Base-by-base conservation (phyloP, 1,140 invertebrate species). In the Ips nitidus region DNA sequence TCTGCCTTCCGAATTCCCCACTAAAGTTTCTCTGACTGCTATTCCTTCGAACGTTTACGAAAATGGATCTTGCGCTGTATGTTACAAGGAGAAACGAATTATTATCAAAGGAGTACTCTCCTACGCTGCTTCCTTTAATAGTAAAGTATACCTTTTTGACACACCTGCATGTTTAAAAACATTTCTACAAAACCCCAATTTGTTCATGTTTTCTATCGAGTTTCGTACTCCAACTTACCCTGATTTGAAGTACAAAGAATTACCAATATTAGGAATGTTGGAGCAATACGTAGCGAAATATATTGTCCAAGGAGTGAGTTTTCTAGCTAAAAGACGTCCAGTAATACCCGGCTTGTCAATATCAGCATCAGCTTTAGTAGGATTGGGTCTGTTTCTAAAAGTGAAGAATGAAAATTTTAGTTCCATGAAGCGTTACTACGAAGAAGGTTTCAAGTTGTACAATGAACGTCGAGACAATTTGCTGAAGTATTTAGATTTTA, bases 1-100 rank as follows among this genome's bases (percentile, higher is more conserved):
- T 2, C 72, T 88, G n/a, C 85, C 85, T 0, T 75, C 71, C n/a
- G 59, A 84, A 71, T 76, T 84, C 38, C 84, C 86, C 1, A 77
- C 77, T 41, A 59, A 76, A 43, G 71, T 83, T 1, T 75, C 80
- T 52, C 74, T 84, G 2, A 77, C 80, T 61, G 77, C 79, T 36
- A 69, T 80, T 2, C 78, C 84, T 43, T 71, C 75, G 58, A 71
- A 70, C 72, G 78, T 55, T 39, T 82, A 82, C 59, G 81, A 83
- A 75, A 77, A 81, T 69, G 86, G 86, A 1, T 77, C 82, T 52
- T 88, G 87, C 74, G 78, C 86, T 2, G 85, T 87, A 0, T 86
- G 84, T 58, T 87, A 86, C 66, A 82, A 82, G 8, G 81, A 84
- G 42, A 80, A 82, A 69, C 81, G 82, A 70, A 77, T 72, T 66